Evolutionary conservation across 2,888 invertebrate genomes (phyloP), one percentile per base, ranked within the genome.

Genomic region (Troides oblongomaculatus): DNA sequence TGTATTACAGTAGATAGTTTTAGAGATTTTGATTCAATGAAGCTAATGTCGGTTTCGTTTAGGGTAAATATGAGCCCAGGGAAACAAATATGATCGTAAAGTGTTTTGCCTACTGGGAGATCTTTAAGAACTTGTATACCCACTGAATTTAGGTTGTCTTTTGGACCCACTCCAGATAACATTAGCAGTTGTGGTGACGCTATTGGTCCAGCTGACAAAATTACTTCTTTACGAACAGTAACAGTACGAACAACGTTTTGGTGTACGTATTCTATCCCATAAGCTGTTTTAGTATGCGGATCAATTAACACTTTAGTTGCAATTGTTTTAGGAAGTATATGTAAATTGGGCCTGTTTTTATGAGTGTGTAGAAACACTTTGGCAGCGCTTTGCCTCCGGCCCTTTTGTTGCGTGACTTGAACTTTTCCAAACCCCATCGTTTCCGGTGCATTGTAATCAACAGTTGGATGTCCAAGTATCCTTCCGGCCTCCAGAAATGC

Each of bases 141-240:
- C 0, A 94, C 82, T 4, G 91, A 85, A 23, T 84, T 79, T 1
- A 95, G 83, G 76, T 95, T 92, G 61, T 93, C 81, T 71, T 78
- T 86, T 0, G 94, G 94, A 2, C 94, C 94, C 18, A 94, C 80
- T 0, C 97, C 97, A 8, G 97, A 97, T 7, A 99, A 85, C 97
- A 98, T 97, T 14, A 99, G 93, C 3, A 99, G 83, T 84, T 99
- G 98, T 0, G 98, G 97, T 0, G 97, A 96, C 78, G 97, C 97
- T 73, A 99, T 95, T 1, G 97, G 94, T 0, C 98, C 98, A 2
- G 97, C 97, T 18, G 96, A 95, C 21, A 98, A 79, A 67, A 98
- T 96, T 0, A 99, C 95, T 88, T 97, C 97, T 81, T 95, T 96
- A 2, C 93, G 93, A 0, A 96, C 96, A 62, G 83, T 86, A 0